Base-by-base conservation (phyloP, 2,888 invertebrate species). In the Phyto melanocephala region DNA sequence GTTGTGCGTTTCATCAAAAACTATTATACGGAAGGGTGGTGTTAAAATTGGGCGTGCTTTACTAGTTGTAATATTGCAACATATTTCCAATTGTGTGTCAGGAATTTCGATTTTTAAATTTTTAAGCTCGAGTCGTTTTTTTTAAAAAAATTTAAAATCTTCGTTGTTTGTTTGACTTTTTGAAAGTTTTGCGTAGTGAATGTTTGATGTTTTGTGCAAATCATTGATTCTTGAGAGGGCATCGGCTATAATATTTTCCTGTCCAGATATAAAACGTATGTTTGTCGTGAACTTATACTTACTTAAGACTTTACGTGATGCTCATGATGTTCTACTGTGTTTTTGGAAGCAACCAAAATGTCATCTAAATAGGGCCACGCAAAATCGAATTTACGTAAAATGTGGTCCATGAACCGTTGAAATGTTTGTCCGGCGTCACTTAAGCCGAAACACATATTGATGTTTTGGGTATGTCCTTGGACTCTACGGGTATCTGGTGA, bases 151-250 rank as follows among this genome's bases (percentile, higher is more conserved):
- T n/a, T n/a, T n/a, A n/a, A n/a, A n/a, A n/a, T n/a, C 56, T 2
- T 3, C 33, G 15, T 42, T 28, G n/a, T 20, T 56, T 11, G 10
- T 20, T 22, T 68, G 56, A 54, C 42, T 45, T 42, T 56, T 4
- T 2, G 58, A 45, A 24, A 85, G 88, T 60, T 88, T 86, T 0
- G 91, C 80, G 10, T 91, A 87, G 0, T 89, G 75, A 13, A 86
- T 82, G 72, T 90, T 89, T 3, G 89, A 47, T 0, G 89, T 89
- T 17, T 42, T 42, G 28, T 56, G 68, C 11, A 68, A 42, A 17
- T 52, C 3, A 89, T 87, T 35, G 60, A 75, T 70, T 3, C 58
- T 68, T 11, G 78, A 72, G 17, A 77, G 52, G 1, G 60, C 58
- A 20, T 77, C 81, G 3, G 77, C 72, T 17, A 54, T 56, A 20